phyloP scores from a whole-genome alignment of 2,113 vertebrate genomes.

The Xiphophorus couchianus region DNA sequence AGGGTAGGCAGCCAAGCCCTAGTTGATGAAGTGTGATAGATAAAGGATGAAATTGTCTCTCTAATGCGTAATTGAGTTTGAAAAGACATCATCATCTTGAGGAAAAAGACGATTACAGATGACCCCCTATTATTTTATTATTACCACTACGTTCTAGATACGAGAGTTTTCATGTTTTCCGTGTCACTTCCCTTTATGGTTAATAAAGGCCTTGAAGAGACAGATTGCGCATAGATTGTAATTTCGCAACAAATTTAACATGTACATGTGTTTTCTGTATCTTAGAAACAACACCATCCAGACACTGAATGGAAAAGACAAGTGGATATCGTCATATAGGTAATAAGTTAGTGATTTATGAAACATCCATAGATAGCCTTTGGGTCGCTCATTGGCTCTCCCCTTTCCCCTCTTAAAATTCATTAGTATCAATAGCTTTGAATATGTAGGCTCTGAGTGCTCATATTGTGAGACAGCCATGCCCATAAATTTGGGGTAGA shows the following conservation, averaged over 20 bases:
- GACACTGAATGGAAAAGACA: conserved; percentile 23
- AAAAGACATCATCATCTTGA: conserved; percentile 73
- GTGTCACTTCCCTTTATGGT: conserved; percentile 60
- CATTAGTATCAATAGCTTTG: not conserved
- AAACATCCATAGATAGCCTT: conserved; percentile 2
- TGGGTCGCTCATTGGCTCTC: conserved; percentile 6
- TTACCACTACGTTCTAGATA: conserved; percentile 49
- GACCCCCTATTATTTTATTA: conserved; percentile 68
- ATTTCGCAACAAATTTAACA: conserved; percentile 56
- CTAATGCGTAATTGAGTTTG: conserved; percentile 79
- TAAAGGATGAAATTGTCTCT: conserved; percentile 72
- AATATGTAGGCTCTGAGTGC: conserved; percentile 10
- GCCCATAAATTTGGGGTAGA: conserved; percentile 13
- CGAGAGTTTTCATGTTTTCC: conserved; percentile 58
- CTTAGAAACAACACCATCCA: conserved; percentile 15
- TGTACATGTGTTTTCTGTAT: conserved; percentile 25
- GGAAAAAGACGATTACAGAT: conserved; percentile 67
- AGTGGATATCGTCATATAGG: conserved; percentile 25
- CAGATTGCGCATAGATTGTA: conserved; percentile 36
- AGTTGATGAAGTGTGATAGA: conserved; percentile 79
- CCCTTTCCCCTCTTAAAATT: not conserved
- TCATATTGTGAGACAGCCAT: conserved; percentile 14
- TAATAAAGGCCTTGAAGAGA: conserved; percentile 46
- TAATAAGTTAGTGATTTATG: conserved; percentile 44
- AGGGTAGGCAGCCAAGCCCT: conserved; percentile 58